Conservation (phyloP, 2,113 vertebrate species). For the Myiopsitta monachus region DNA sequence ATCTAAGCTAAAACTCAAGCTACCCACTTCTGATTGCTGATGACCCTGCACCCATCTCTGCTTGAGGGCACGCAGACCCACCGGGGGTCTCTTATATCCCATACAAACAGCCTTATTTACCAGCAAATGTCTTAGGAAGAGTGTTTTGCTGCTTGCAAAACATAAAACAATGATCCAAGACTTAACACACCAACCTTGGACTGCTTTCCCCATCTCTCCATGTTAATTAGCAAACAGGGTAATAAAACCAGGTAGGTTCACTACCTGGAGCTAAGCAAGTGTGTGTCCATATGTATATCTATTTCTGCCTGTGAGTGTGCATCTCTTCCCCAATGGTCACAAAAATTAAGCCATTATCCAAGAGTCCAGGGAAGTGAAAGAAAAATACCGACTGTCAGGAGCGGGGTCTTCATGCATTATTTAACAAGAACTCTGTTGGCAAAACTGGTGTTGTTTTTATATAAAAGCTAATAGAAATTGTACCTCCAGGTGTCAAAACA, state of each 20-base stretch:
- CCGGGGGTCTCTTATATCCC: neutral
- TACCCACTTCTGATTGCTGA: neutral
- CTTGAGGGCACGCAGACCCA: fast-evolving
- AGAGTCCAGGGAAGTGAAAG: constrained; percentile 31
- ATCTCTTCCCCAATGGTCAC: neutral
- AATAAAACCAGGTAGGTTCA: neutral
- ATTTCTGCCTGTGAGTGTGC: fast-evolving
- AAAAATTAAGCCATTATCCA: constrained; percentile 17
- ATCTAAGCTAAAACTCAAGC: neutral
- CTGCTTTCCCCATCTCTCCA: neutral
- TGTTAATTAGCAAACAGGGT: neutral
- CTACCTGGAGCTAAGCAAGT: neutral
- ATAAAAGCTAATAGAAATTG: constrained; percentile 73
- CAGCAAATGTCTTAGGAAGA: neutral
- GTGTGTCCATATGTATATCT: fast-evolving
- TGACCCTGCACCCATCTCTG: neutral
- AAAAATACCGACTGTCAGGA: constrained; percentile 33
- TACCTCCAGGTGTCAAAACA: constrained; percentile 73
- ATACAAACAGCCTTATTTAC: neutral
- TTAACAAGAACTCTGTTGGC: constrained; percentile 57
- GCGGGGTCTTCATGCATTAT: constrained; percentile 67
- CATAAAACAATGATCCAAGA: neutral
- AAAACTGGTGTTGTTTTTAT: constrained; percentile 68
- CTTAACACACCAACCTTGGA: neutral
- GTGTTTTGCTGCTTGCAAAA: neutral